Evolutionary conservation across 1,140 invertebrate species (phyloP).

Genomic region (Sinella curviseta): DNA sequence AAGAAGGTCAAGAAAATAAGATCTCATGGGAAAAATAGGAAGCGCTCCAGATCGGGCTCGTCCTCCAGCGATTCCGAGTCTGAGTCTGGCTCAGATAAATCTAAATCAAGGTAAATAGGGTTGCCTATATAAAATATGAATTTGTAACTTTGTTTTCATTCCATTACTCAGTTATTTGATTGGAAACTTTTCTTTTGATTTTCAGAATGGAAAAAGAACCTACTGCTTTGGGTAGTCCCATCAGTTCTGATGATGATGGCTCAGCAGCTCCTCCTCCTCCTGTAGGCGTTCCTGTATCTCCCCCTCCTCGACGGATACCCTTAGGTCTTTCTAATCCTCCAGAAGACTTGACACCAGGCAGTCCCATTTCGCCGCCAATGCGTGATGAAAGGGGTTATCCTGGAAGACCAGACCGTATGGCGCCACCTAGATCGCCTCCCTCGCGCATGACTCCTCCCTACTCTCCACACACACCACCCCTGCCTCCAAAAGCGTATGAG

Average conservation of each 20-base stretch:
- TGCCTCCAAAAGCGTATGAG: slow-evolving; percentile 59
- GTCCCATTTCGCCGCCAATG: background rate
- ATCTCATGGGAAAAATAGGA: slow-evolving; percentile 54
- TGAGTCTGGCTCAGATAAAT: background rate
- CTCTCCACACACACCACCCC: slow-evolving; percentile 62
- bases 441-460: slow-evolving; percentile 19
- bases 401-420: background rate
- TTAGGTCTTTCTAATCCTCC: background rate
- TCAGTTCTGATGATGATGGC: slow-evolving; percentile 41
- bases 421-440: slow-evolving; percentile 9
- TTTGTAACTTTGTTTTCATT: slow-evolving; percentile 20
- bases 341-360: background rate
- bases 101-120: slow-evolving; percentile 45
- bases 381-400: background rate
- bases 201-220: slow-evolving; percentile 21
- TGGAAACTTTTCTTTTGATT: background rate
- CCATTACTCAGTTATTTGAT: background rate
- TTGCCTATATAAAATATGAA: slow-evolving; percentile 20
- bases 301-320: background rate
- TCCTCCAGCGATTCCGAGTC: slow-evolving; percentile 48
- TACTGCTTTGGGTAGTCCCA: slow-evolving; percentile 36
- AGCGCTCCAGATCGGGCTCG: slow-evolving; percentile 39
- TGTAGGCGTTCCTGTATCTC: background rate
- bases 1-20: slow-evolving; percentile 67
- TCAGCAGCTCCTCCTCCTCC: background rate